phyloP scores from a whole-genome alignment of 2,888 invertebrate genomes.

The Operophtera brumata region DNA sequence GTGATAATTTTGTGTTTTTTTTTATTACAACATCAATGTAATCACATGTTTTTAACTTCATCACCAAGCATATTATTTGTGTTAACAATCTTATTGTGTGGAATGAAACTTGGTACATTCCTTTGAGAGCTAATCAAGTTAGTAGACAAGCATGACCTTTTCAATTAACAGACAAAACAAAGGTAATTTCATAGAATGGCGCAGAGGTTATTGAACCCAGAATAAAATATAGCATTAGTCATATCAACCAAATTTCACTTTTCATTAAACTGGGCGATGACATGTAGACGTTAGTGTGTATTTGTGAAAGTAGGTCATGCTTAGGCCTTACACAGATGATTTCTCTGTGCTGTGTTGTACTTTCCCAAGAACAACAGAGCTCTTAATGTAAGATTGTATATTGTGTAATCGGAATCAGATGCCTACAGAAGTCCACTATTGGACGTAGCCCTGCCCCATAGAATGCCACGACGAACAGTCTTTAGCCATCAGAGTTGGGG shows the following conservation, averaged over 20 bases:
- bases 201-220: neutral
- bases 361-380: neutral
- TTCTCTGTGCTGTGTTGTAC: constrained; percentile 22
- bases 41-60: no score
- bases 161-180: neutral
- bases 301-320: constrained; percentile 32
- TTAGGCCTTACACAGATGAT: constrained; percentile 22
- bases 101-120: neutral
- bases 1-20: no score
- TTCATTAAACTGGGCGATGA: neutral
- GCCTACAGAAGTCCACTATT: no score
- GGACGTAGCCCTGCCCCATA: no score
- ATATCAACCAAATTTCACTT: neutral
- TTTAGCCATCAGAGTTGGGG: constrained; percentile 63
- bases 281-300: neutral
- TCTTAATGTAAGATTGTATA: neutral
- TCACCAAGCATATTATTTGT: no score
- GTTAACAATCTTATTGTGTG: no score
- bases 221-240: neutral
- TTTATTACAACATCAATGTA: no score
- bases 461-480: no score
- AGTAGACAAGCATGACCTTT: neutral
- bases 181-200: neutral
- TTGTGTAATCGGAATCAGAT: no score
- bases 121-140: neutral